Conservation (phyloP, 2,888 invertebrate species). For the Camptogramma bilineatum region DNA sequence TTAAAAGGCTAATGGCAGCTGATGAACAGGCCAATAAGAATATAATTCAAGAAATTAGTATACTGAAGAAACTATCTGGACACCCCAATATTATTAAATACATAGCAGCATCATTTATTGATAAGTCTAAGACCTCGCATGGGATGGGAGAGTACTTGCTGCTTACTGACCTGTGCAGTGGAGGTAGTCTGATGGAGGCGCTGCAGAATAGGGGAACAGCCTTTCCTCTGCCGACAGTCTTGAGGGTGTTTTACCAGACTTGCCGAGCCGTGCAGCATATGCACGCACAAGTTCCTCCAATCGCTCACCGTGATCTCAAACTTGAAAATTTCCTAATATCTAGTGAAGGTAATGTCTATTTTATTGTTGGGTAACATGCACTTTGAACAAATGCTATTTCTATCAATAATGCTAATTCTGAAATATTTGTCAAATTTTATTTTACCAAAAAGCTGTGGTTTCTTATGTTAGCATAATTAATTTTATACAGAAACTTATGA, state of each 20-base stretch:
- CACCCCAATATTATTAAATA: constrained; percentile 97
- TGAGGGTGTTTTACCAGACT: constrained; percentile 96
- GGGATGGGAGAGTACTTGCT: constrained; percentile 96
- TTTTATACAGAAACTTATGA: no score
- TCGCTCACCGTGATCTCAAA: constrained; percentile 98
- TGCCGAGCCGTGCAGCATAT: constrained; percentile 96
- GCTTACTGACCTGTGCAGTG: constrained; percentile 96
- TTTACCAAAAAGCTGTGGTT: no score
- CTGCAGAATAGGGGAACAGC: constrained; percentile 85
- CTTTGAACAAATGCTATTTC: no score
- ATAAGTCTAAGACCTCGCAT: constrained; percentile 91
- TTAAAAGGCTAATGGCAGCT: constrained; percentile 94
- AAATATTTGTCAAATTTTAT: no score
- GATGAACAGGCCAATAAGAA: constrained; percentile 92
- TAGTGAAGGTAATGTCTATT: constrained; percentile 86
- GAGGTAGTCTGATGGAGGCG: constrained; percentile 90
- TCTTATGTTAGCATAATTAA: no score
- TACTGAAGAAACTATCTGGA: constrained; percentile 94
- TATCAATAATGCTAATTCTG: no score
- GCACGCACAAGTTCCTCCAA: constrained; percentile 95
- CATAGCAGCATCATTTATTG: constrained; percentile 92
- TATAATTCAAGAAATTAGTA: constrained; percentile 93
- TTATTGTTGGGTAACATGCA: constrained; percentile 6
- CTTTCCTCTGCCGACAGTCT: constrained; percentile 88
- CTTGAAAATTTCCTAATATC: constrained; percentile 97